phyloP scores from a whole-genome alignment of 2,888 invertebrate genomes.

The Eledone cirrhosa region DNA sequence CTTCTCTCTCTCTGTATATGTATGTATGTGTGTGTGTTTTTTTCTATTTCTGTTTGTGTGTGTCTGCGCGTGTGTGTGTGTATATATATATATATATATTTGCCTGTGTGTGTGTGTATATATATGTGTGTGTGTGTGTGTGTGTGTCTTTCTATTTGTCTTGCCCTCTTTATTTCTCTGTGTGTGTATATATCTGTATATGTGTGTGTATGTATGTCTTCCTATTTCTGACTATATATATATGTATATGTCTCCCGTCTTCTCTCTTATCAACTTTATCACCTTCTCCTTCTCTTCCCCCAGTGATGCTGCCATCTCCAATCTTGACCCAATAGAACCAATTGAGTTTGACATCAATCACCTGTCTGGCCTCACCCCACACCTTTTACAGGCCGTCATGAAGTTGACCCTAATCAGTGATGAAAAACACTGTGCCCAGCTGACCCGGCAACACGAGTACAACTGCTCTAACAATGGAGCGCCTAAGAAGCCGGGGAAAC shows the following conservation, averaged over 20 bases:
- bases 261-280: not conserved
- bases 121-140: too few relatives aligned
- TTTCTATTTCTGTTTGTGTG: too few relatives aligned
- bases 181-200: too few relatives aligned
- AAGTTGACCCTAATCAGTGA: constrained; percentile 71
- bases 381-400: constrained; percentile 70
- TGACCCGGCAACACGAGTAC: not conserved
- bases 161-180: too few relatives aligned
- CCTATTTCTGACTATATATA: not conserved
- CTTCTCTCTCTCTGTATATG: not conserved
- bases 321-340: constrained; percentile 70
- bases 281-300: not conserved
- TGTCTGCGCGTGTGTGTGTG: too few relatives aligned
- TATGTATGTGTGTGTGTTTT: too few relatives aligned
- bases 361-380: constrained; percentile 69
- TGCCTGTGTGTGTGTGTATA: too few relatives aligned
- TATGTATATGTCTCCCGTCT: not conserved
- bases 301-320: constrained; percentile 67
- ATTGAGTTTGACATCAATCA: constrained; percentile 69
- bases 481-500: not conserved
- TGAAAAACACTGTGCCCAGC: constrained; percentile 59
- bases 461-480: not conserved
- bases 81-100: too few relatives aligned
- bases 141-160: too few relatives aligned
- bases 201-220: too few relatives aligned